Percentiles rank a stretch among this genome's conserved stretches.
phyloP scores from a whole-genome alignment of 2,113 vertebrate species.

The Danionella cerebrum region DNA sequence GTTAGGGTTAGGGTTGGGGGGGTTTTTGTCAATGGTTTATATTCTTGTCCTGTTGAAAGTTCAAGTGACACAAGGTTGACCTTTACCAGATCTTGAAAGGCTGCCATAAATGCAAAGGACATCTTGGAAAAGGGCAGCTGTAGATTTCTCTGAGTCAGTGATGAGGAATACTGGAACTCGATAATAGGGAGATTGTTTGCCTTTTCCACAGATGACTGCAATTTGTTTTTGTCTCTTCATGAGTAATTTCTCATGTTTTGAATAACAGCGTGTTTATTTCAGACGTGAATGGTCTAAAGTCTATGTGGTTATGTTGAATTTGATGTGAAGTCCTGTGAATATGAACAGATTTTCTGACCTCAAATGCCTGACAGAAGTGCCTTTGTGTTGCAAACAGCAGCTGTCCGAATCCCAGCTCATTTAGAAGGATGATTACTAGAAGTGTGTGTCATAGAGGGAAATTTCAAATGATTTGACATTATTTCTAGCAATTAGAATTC shows the following conservation, averaged over 20 bases:
- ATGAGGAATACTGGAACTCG: not conserved
- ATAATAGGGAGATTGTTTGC: not conserved
- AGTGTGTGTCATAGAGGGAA: not conserved
- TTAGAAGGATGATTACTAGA: slow-evolving; percentile 18
- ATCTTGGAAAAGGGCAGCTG: not conserved
- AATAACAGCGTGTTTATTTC: not conserved
- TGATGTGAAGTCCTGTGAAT: slow-evolving; percentile 20
- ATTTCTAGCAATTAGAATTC: no score
- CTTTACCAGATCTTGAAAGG: slow-evolving; percentile 13
- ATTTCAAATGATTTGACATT: no score
- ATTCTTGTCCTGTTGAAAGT: not conserved
- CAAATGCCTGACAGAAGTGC: slow-evolving; percentile 27
- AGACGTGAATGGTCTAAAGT: not conserved
- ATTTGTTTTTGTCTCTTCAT: not conserved
- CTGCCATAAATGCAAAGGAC: not conserved
- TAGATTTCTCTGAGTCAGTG: not conserved
- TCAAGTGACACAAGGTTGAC: not conserved
- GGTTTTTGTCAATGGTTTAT: not conserved
- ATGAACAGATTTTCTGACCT: slow-evolving; percentile 15
- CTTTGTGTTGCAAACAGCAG: slow-evolving; percentile 36
- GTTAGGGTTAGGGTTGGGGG: no score
- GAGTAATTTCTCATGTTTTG: no score
- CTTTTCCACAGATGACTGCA: not conserved
- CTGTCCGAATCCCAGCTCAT: slow-evolving; percentile 21
- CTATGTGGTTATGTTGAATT: slow-evolving; percentile 14